phyloP scores from a whole-genome alignment of 2,888 invertebrate genomes.

The Ellobium chinense region DNA sequence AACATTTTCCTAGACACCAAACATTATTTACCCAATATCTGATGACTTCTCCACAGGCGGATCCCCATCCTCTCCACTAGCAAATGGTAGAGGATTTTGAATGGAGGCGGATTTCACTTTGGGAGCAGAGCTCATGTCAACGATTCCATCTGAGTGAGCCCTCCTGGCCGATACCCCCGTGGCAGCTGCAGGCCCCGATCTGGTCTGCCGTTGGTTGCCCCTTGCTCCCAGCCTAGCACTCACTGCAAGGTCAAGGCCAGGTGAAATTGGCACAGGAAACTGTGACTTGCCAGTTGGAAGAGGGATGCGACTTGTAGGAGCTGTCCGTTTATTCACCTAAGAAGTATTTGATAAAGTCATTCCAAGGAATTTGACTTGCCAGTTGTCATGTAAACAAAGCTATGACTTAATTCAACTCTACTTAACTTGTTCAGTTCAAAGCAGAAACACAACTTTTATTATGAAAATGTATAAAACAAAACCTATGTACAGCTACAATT shows the following conservation, averaged over 20 bases:
- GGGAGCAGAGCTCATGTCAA: neutral
- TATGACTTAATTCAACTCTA: too few relatives aligned
- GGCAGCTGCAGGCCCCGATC: conserved; percentile 37
- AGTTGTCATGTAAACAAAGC: too few relatives aligned
- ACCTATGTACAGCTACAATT: too few relatives aligned
- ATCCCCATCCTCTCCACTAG: neutral
- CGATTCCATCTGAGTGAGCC: conserved; percentile 18
- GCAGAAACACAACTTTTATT: too few relatives aligned
- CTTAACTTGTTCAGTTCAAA: too few relatives aligned
- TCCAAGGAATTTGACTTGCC: too few relatives aligned
- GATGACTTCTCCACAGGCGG: neutral
- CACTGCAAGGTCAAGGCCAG: conserved; percentile 46
- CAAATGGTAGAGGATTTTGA: neutral
- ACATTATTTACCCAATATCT: neutral
- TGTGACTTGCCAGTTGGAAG: conserved; percentile 64
- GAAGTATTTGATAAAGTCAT: too few relatives aligned
- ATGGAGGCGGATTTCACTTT: neutral
- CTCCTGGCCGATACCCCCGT: conserved; percentile 8
- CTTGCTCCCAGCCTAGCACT: neutral
- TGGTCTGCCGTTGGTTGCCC: conserved; percentile 27
- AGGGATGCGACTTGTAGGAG: conserved; percentile 65
- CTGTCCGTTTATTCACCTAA: conserved; percentile 57
- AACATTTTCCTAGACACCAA: too few relatives aligned
- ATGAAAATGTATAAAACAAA: too few relatives aligned
- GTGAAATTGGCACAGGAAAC: conserved; percentile 56